Conservation (phyloP, 2,888 invertebrate species). For the Pteria penguin region DNA sequence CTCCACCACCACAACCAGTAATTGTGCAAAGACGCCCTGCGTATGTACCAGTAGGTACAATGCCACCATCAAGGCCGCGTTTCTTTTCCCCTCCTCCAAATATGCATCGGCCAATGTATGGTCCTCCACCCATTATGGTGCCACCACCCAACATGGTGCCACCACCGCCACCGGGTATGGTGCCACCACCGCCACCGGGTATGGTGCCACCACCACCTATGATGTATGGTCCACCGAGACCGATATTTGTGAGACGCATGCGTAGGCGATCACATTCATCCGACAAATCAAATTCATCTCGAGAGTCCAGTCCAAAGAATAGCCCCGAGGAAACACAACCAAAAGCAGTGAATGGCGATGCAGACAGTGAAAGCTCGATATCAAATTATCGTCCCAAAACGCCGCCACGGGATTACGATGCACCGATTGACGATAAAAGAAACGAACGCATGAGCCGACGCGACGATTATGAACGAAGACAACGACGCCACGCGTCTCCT, state of each 20-base stretch:
- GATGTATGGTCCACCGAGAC: slow-evolving; percentile 27
- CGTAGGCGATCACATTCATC: slow-evolving; percentile 53
- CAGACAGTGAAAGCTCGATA: slow-evolving; percentile 55
- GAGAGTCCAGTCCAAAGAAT: slow-evolving; percentile 37
- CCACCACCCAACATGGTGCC: slow-evolving; percentile 24
- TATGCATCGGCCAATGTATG: slow-evolving; percentile 50
- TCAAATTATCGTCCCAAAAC: slow-evolving; percentile 66
- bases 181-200: slow-evolving; percentile 29
- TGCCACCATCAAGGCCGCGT: slow-evolving; percentile 54
- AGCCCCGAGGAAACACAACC: slow-evolving; percentile 40
- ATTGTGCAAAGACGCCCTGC: slow-evolving; percentile 25
- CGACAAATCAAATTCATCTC: slow-evolving; percentile 41
- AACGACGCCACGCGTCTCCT: slow-evolving; percentile 34
- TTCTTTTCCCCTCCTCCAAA: slow-evolving; percentile 71
- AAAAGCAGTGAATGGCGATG: slow-evolving; percentile 47
- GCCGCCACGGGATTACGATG: slow-evolving; percentile 72
- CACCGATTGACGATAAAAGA: not conserved
- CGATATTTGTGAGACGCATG: slow-evolving; percentile 34
- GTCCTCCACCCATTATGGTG: slow-evolving; percentile 44
- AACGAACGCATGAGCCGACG: slow-evolving; percentile 56
- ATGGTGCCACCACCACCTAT: slow-evolving; percentile 32
- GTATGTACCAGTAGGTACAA: slow-evolving; percentile 10
- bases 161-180: slow-evolving; percentile 35
- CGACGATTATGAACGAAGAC: slow-evolving; percentile 55
- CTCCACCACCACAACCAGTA: slow-evolving; percentile 12